A percentile compares a stretch with the other conserved stretches of the same genome.
These are phyloP conservation scores for Neoascia interrupta DNA, from an alignment of 2,888 invertebrate species.

Conservation along the genomic window DNA sequence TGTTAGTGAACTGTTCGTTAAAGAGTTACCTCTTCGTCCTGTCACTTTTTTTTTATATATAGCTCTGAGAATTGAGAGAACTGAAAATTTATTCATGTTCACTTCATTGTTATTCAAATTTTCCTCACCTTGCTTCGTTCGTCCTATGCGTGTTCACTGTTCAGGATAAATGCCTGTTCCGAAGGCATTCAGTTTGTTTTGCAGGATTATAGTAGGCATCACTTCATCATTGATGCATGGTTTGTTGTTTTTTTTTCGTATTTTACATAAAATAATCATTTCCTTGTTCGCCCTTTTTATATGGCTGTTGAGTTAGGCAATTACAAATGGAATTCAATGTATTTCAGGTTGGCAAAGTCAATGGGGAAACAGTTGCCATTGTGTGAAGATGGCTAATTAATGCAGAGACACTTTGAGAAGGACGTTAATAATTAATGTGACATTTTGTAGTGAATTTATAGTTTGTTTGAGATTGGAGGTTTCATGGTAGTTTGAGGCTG, in stretches of 20 bases:
- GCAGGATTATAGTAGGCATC: slow-evolving; percentile 15
- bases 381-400: slow-evolving; percentile 59
- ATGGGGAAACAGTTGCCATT: slow-evolving; percentile 42
- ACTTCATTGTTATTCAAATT: slow-evolving; percentile 64
- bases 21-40: slow-evolving; percentile 3
- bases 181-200: slow-evolving; percentile 40
- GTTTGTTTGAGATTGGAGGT: slow-evolving; percentile 56
- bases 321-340: slow-evolving; percentile 37
- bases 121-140: slow-evolving; percentile 11
- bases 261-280: slow-evolving; percentile 66
- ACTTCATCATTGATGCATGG: slow-evolving; percentile 28
- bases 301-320: slow-evolving; percentile 59
- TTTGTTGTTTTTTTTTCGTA: slow-evolving; percentile 18
- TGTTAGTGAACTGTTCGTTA: too few relatives aligned
- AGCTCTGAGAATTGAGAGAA: slow-evolving; percentile 1
- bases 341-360: slow-evolving; percentile 39
- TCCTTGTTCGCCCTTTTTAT: slow-evolving; percentile 58
- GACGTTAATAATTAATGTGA: slow-evolving; percentile 67
- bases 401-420: slow-evolving; percentile 59
- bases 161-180: background rate
- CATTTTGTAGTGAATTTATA: slow-evolving; percentile 56
- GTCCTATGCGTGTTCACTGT: background rate
- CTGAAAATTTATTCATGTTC: slow-evolving; percentile 44
- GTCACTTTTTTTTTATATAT: slow-evolving; percentile 2
- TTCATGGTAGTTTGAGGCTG: slow-evolving; percentile 53